These are phyloP conservation scores for Deroplatys truncata DNA, from an alignment of 2,888 invertebrate species.

Conservation along the genomic window DNA sequence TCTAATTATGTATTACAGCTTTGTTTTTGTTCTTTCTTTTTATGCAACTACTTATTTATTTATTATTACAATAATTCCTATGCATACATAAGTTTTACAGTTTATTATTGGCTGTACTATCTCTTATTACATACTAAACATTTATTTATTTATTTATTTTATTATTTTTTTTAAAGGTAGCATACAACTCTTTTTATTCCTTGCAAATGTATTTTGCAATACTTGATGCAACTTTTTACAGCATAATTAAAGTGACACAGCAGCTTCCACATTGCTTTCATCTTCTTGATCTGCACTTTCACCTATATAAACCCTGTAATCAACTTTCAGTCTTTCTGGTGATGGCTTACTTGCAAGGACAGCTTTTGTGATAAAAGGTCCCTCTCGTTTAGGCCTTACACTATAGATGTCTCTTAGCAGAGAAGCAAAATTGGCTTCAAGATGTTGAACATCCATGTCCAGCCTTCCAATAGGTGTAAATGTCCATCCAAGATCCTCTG, in stretches of 20 bases:
- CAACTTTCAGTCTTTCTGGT: conserved; percentile 62
- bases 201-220: too few species aligned
- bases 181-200: too few species aligned
- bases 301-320: conserved; percentile 44
- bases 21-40: too few species aligned
- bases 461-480: conserved; percentile 66
- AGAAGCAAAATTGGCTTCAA: conserved; percentile 68
- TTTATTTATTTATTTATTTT: too few species aligned
- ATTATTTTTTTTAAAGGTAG: too few species aligned
- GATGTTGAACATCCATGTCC: conserved; percentile 63
- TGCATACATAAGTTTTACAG: too few species aligned
- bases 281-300: conserved; percentile 32
- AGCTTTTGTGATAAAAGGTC: conserved; percentile 66
- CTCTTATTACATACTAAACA: too few species aligned
- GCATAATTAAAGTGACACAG: conserved; percentile 11
- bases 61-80: too few species aligned
- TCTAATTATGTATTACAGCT: too few species aligned
- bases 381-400: conserved; percentile 62
- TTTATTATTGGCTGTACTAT: too few species aligned
- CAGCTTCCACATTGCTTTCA: conserved; percentile 39
- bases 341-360: conserved; percentile 51
- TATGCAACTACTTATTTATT: too few species aligned
- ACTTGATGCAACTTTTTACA: too few species aligned
- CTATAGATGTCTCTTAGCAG: conserved; percentile 62
- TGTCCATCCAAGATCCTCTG: conserved; percentile 66